A percentile compares a stretch with the other conserved stretches of the same genome.
phyloP scores from a whole-genome alignment of 2,888 invertebrate genomes.

The Cremastobaeus sp. region DNA sequence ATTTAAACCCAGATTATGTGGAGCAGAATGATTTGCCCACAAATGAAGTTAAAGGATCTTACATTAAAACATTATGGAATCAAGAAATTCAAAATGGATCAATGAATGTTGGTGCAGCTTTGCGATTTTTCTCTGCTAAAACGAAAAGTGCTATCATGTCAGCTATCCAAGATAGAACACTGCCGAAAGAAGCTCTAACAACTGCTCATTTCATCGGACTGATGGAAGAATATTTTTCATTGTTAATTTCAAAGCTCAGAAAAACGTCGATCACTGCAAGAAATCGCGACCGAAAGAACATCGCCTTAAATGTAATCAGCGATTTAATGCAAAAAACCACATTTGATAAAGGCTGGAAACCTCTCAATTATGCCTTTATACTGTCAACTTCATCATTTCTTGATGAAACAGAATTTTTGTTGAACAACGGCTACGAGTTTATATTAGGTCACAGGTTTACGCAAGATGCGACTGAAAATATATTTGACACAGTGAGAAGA shows the following conservation, averaged over 20 bases:
- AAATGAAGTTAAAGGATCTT: conserved; percentile 2
- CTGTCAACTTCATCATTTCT: conserved; percentile 14
- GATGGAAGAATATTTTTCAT: conserved; percentile 15
- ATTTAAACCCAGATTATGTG: conserved; percentile 2
- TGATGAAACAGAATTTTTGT: conserved; percentile 16
- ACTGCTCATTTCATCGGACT: conserved; percentile 18
- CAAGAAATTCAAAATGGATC: no score
- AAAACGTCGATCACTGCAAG: conserved; percentile 24
- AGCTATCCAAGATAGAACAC: conserved; percentile 12
- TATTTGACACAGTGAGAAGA: conserved; percentile 12
- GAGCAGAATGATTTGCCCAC: conserved; percentile 9
- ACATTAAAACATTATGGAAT: conserved; percentile 26
- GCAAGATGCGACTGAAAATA: conserved; percentile 19
- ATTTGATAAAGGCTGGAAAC: conserved; percentile 20
- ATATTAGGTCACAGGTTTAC: conserved; percentile 23
- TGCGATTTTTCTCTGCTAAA: conserved; percentile 29
- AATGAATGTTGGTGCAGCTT: conserved; percentile 45
- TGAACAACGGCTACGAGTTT: conserved; percentile 26
- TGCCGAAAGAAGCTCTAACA: conserved; percentile 25
- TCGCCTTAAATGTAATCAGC: conserved; percentile 10
- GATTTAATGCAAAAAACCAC: conserved; percentile 15
- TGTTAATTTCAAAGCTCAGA: conserved; percentile 4
- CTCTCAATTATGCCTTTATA: conserved; percentile 19
- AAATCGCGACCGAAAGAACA: conserved; percentile 26
- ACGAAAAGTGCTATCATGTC: conserved; percentile 27